phyloP scores from a whole-genome alignment of 2,113 vertebrate genomes.

The Platichthys flesus region DNA sequence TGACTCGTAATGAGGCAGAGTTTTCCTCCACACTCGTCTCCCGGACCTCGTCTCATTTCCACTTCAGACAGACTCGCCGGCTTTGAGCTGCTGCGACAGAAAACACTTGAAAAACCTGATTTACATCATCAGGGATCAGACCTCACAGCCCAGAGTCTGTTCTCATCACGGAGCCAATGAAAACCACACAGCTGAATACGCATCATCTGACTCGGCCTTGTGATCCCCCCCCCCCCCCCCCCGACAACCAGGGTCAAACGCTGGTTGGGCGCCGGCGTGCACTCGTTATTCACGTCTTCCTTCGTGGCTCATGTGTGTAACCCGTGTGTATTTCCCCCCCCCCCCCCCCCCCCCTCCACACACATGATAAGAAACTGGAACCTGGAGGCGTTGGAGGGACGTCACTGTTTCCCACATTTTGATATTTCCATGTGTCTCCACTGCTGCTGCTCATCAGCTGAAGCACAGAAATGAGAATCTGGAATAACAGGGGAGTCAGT shows the following conservation, averaged over 20 bases:
- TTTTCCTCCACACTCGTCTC: slow-evolving; percentile 14
- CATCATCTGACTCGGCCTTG: neutral
- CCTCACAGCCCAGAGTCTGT: neutral
- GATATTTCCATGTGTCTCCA: no score
- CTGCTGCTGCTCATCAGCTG: no score
- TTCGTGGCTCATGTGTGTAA: neutral
- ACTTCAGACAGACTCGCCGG: slow-evolving; percentile 28
- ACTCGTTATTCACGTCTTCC: neutral
- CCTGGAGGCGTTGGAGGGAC: no score
- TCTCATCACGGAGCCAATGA: neutral
- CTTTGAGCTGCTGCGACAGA: no score
- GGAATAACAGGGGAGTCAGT: no score
- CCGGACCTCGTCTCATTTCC: slow-evolving; percentile 38
- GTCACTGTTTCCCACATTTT: no score
- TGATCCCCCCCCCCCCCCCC: neutral
- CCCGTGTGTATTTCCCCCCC: neutral
- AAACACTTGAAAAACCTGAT: no score
- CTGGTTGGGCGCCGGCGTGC: no score
- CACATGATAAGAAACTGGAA: no score
- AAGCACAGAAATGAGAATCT: no score
- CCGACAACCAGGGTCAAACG: neutral
- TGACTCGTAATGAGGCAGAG: slow-evolving; percentile 37
- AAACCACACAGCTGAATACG: no score
- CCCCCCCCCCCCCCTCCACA: no score
- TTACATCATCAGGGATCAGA: neutral